These are phyloP conservation scores for Drosophila hydei DNA, from an alignment of 1,140 invertebrate genomes.

Conservation along the genomic window DNA sequence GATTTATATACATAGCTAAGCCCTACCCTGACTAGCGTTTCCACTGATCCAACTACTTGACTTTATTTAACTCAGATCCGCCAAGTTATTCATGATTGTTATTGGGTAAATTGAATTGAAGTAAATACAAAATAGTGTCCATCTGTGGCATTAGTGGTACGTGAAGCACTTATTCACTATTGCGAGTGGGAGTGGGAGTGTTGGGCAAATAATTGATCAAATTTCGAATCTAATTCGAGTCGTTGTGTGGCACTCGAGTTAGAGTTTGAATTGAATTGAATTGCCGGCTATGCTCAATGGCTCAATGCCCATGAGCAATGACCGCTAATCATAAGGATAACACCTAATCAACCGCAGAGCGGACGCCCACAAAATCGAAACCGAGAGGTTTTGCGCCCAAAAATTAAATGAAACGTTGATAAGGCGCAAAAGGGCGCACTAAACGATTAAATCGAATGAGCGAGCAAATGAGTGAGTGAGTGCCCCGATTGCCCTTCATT, in stretches of 20 bases:
- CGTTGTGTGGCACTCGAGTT: conserved; percentile 10
- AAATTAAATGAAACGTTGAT: conserved; percentile 82
- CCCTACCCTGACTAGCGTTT: no score
- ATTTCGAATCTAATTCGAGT: conserved; percentile 34
- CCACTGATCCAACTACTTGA: not conserved
- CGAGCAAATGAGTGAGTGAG: conserved; percentile 71
- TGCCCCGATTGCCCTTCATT: conserved; percentile 28
- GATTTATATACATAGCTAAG: no score
- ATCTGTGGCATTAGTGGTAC: conserved; percentile 7
- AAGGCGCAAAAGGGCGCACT: conserved; percentile 80
- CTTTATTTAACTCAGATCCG: not conserved
- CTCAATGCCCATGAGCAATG: conserved; percentile 37
- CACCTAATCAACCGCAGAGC: conserved; percentile 75
- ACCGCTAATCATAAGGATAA: conserved; percentile 80
- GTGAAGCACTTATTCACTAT: conserved; percentile 5
- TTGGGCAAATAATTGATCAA: conserved; percentile 33
- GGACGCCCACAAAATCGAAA: conserved; percentile 44
- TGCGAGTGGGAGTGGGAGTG: conserved; percentile 22
- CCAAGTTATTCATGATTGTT: not conserved
- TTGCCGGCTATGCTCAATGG: conserved; percentile 10
- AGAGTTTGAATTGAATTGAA: conserved; percentile 31
- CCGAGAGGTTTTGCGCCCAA: conserved; percentile 52
- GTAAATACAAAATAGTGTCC: not conserved
- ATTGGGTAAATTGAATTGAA: not conserved
- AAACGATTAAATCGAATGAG: conserved; percentile 81